These are phyloP conservation scores for silkworm (Bombyx mori) DNA, from an alignment of 1,140 invertebrate genomes.

Conservation along the genomic window DNA sequence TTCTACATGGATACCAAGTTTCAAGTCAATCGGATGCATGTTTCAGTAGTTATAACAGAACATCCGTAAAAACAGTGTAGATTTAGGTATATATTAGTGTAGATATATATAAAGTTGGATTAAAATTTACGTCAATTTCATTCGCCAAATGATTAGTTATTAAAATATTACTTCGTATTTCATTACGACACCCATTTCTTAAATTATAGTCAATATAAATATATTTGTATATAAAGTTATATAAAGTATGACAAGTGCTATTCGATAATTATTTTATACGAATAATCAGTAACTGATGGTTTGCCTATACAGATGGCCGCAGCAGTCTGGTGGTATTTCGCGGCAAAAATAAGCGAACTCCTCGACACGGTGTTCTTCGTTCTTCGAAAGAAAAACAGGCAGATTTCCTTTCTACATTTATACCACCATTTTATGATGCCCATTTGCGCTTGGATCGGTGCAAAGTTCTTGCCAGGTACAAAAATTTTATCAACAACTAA, in stretches of 20 bases:
- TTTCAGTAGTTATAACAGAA: too few species aligned
- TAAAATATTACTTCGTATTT: too few species aligned
- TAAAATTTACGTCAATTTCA: too few species aligned
- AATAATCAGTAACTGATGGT: neutral
- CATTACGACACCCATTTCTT: too few species aligned
- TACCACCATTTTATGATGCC: conserved; percentile 81
- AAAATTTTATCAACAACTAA: neutral
- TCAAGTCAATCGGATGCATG: too few species aligned
- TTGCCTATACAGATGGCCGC: conserved; percentile 71
- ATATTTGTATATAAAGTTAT: too few species aligned
- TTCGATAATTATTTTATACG: neutral
- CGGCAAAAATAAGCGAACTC: conserved; percentile 76
- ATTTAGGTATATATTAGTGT: too few species aligned
- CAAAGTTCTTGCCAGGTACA: conserved; percentile 79
- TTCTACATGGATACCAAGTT: too few species aligned
- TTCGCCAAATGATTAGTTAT: too few species aligned
- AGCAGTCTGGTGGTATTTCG: conserved; percentile 76
- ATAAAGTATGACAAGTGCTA: neutral
- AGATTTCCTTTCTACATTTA: conserved; percentile 82
- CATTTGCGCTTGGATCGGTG: conserved; percentile 86
- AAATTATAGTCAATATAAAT: too few species aligned
- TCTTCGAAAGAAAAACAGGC: conserved; percentile 81
- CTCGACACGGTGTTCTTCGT: conserved; percentile 89
- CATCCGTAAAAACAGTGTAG: too few species aligned
- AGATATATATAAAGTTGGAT: too few species aligned